Evolutionary conservation across 92 coral and sea anemone species (phyloP).

Genomic region (Porites lobata): DNA sequence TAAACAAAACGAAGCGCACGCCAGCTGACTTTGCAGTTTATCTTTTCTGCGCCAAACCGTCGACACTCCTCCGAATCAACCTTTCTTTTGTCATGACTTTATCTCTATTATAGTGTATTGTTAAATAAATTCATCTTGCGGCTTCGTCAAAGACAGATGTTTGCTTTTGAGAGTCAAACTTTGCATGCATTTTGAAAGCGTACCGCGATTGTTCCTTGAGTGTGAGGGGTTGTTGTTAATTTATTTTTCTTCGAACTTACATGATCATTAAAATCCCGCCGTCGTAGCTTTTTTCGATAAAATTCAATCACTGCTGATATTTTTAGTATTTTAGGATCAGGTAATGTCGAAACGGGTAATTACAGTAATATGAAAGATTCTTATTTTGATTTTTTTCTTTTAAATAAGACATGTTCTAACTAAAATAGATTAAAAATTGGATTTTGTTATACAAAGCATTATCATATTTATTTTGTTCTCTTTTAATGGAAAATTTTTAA

Average conservation of each 20-base stretch:
- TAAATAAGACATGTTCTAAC: background rate
- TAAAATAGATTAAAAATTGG: background rate
- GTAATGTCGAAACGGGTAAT: background rate
- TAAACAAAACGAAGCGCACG: conserved; percentile 21
- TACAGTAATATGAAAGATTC: background rate
- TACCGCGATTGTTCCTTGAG: background rate
- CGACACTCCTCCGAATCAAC: background rate
- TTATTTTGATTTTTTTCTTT: background rate
- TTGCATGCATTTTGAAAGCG: background rate
- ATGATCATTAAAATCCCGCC: background rate
- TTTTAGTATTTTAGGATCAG: background rate
- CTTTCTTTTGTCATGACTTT: conserved; percentile 6
- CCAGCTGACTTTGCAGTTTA: conserved; percentile 13
- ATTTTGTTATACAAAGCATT: too few species aligned
- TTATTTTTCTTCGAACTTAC: background rate
- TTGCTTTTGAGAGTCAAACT: conserved; percentile 10
- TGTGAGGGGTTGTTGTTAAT: background rate
- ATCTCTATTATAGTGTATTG: conserved; percentile 25
- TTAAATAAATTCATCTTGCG: conserved; percentile 49
- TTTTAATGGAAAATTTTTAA: conserved; percentile 16
- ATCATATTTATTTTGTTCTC: background rate
- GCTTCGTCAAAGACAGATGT: conserved; percentile 32
- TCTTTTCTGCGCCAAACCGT: conserved; percentile 18
- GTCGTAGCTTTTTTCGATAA: too few species aligned
- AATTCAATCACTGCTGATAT: background rate